phyloP scores from a whole-genome alignment of 1,140 invertebrate species.

The Drosophila takahashii region DNA sequence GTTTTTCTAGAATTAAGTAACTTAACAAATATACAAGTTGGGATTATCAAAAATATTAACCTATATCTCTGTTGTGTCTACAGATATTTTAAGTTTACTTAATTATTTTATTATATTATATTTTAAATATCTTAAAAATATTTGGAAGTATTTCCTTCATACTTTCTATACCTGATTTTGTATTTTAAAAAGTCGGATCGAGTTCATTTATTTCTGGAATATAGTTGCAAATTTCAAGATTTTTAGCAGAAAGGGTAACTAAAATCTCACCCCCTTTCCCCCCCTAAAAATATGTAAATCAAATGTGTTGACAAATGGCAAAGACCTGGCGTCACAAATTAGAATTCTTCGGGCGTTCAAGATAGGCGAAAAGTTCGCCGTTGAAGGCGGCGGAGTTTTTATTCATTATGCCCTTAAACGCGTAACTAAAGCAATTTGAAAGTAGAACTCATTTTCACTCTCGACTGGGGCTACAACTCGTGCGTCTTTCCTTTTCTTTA shows the following conservation, averaged over 20 bases:
- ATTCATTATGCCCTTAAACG: constrained; percentile 77
- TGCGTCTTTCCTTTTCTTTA: background rate
- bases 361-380: constrained; percentile 34
- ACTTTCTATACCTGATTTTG: too few relatives aligned
- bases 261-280: background rate
- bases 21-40: too few relatives aligned
- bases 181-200: background rate
- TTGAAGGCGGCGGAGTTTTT: constrained; percentile 25
- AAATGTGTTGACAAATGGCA: constrained; percentile 23
- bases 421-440: constrained; percentile 79
- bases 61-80: too few relatives aligned
- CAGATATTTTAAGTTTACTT: too few relatives aligned
- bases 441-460: constrained; percentile 59
- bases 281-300: constrained; percentile 13
- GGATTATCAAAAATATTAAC: too few relatives aligned
- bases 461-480: constrained; percentile 9
- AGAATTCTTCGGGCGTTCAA: constrained; percentile 12
- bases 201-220: too few relatives aligned
- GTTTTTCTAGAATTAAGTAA: background rate
- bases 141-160: too few relatives aligned
- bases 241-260: background rate
- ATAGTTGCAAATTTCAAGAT: too few relatives aligned
- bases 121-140: too few relatives aligned
- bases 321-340: constrained; percentile 19
- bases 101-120: too few relatives aligned